Conservation (phyloP, 2,113 vertebrate species). For the Bambusicola thoracicus region DNA sequence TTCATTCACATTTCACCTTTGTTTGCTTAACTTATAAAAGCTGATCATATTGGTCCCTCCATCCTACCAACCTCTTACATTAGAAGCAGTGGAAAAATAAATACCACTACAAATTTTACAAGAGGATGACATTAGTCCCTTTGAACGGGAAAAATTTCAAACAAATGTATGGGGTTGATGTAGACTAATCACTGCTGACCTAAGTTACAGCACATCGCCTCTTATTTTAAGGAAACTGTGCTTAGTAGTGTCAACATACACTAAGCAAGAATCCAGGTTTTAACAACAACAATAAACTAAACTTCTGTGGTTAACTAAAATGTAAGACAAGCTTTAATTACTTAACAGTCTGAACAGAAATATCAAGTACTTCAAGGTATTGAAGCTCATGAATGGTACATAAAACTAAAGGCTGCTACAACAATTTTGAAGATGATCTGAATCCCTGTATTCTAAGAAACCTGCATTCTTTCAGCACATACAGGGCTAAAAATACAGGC, state of each 20-base stretch:
- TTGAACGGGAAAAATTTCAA: constrained; percentile 1
- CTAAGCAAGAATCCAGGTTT: neutral
- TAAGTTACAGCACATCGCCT: neutral
- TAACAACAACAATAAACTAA: neutral
- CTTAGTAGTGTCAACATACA: neutral
- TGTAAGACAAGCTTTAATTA: neutral
- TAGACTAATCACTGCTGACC: neutral
- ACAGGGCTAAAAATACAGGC: neutral
- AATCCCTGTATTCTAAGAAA: constrained; percentile 6
- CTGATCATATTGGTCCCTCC: constrained; percentile 23
- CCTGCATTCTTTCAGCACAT: neutral
- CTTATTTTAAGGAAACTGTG: neutral
- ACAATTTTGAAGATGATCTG: neutral
- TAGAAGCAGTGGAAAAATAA: neutral
- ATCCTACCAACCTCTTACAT: neutral
- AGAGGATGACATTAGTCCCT: neutral
- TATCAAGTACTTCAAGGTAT: neutral
- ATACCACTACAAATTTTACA: neutral
- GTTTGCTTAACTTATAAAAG: constrained; percentile 2
- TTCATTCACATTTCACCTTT: neutral
- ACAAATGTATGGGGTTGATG: neutral
- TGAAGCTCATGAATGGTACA: neutral
- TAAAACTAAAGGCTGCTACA: neutral
- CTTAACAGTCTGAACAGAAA: neutral
- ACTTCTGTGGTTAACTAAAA: neutral